Conservation (phyloP, 2,113 vertebrate genomes). For the Dolichotis patagonum region DNA sequence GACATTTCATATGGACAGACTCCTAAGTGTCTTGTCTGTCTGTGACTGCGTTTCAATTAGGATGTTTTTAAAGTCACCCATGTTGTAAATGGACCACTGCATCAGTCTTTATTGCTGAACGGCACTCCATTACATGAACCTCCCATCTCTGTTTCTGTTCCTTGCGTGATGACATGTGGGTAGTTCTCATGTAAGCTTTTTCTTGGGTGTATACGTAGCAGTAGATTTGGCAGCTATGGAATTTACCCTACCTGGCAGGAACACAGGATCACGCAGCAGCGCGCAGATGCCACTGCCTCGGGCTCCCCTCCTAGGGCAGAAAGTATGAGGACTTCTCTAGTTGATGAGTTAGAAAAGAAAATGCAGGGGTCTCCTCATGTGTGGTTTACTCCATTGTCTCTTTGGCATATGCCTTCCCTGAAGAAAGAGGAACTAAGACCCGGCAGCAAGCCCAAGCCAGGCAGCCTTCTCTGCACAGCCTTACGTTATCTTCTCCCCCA, state of each 20-base stretch:
- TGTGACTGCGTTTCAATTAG: background rate
- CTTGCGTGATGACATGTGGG: background rate
- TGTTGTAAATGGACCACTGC: background rate
- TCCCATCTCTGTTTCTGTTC: background rate
- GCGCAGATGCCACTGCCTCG: background rate
- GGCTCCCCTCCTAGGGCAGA: background rate
- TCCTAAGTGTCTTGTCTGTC: background rate
- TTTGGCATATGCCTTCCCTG: background rate
- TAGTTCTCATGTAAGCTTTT: background rate
- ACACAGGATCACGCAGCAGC: background rate
- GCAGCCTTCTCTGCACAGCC: background rate
- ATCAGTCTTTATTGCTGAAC: background rate
- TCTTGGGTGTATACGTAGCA: too few species aligned
- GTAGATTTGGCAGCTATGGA: background rate
- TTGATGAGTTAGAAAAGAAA: background rate
- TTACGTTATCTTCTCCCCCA: background rate
- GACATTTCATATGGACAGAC: background rate
- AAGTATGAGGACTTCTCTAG: background rate
- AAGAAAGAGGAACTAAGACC: background rate
- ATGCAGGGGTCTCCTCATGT: background rate
- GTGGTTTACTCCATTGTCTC: background rate
- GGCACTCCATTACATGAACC: background rate
- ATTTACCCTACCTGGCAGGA: background rate
- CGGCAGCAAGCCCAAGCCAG: background rate
- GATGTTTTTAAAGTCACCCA: background rate